Evolutionary conservation across 2,888 invertebrate species (phyloP).

Genomic region (Myopa testacea): DNA sequence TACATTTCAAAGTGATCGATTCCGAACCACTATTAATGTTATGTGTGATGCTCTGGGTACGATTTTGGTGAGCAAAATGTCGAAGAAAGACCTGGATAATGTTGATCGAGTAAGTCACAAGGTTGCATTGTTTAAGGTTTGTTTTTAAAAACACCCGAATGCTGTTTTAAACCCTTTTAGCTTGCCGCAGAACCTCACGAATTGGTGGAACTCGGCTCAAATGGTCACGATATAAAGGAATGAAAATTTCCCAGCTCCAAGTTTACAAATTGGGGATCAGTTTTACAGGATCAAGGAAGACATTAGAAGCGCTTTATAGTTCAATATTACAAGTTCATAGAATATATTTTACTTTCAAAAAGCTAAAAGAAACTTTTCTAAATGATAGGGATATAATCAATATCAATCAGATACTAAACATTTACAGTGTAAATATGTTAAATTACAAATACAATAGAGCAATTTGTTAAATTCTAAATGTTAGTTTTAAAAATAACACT

Average conservation of each 20-base stretch:
- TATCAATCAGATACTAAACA: constrained; percentile 31
- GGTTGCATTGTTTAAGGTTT: background rate
- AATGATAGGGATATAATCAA: constrained; percentile 20
- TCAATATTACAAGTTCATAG: constrained; percentile 20
- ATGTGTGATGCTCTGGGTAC: constrained; percentile 96
- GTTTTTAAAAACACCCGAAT: background rate
- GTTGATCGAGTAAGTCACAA: constrained; percentile 66
- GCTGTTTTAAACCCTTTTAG: constrained; percentile 44
- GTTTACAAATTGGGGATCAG: constrained; percentile 48
- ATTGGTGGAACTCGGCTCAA: constrained; percentile 73
- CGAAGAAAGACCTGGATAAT: constrained; percentile 76
- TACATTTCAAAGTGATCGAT: constrained; percentile 78
- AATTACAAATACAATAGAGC: constrained; percentile 4
- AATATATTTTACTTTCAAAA: constrained; percentile 23
- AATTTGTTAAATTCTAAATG: constrained; percentile 7
- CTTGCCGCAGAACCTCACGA: constrained; percentile 74
- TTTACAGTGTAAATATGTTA: constrained; percentile 51
- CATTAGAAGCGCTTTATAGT: constrained; percentile 40
- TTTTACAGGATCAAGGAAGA: constrained; percentile 15
- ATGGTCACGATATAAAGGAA: constrained; percentile 67
- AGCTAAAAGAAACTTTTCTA: constrained; percentile 26
- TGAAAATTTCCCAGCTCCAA: constrained; percentile 53
- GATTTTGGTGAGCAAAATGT: constrained; percentile 88
- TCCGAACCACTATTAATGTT: constrained; percentile 92
- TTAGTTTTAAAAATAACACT: constrained; percentile 2